Evolutionary conservation across 2,113 vertebrate genomes (phyloP), one percentile per base, ranked within the genome.

Genomic region (Paracanthobrama guichenoti): DNA sequence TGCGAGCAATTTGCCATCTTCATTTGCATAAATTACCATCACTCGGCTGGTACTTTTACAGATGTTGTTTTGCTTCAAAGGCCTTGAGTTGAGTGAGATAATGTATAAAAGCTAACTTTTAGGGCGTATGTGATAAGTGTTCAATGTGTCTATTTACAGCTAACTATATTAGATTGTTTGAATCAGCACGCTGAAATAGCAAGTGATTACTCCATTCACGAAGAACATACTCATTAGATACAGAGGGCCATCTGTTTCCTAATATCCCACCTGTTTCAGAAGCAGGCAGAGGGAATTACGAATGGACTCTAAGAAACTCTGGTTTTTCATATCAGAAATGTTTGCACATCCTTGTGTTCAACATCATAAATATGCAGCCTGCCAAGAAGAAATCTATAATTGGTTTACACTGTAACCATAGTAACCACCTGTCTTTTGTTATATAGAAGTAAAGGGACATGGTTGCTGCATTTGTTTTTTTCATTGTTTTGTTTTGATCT

Each of bases 351-450:
- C 12, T 48, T 46, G 20, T 4, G 3, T 31, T 75, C 28, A 20
- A 46, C 75, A 75, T 74, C 22, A 74, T 62, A 72, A 55, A 69
- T 83, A 35, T 64, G 55, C 66, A 44, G 20, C 12, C 24, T 24
- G 74, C 74, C 59, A 48, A 83, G 59, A 80, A 31, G 42, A 83
- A 85, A 66, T 67, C 57, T 83, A 85, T 78, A 53, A 83, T 79
- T 77, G 55, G 76, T 87, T 83, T 89, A 81, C 39, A 71, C 44
- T 77, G 84, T 87, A 80, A 81, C 88, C 84, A 88, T 88, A 76
- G 83, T 64, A 85, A 89, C 88, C 84, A 79, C 86, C 59, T 87
- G 84, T 59, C 72, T 76, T 84, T 84, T 78, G 64, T 78, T 84
- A 53, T 81, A 74, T 16, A 62, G 59, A 73, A 79, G 60, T 50